Evolutionary conservation across 2,888 invertebrate species (phyloP), one percentile per base, ranked within the genome.

Genomic region (Serripes groenlandicus): DNA sequence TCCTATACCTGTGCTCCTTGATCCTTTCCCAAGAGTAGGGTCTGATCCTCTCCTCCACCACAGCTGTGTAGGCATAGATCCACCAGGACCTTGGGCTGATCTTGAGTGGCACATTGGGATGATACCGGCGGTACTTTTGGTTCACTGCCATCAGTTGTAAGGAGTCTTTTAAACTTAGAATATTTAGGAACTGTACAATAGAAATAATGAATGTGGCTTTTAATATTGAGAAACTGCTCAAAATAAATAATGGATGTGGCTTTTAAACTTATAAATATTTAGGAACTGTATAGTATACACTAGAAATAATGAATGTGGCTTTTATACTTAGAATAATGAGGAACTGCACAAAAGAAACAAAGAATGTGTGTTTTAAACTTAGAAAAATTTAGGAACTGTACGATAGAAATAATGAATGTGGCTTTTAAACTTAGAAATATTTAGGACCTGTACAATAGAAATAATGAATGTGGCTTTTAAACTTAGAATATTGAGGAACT

Each of bases 11-110:
- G 90, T 97, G 97, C 79, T 95, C 95, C 90, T 96, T 96, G 18
- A 97, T 96, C 66, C 96, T 96, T 1, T 95, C 95, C 97, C 97
- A 97, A 0, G 97, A 96, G 94, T 96, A 97, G 0, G 97, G 97
- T 30, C 96, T 95, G 1, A 97, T 96, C 37, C 96, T 95, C 89
- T 97, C 97, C 89, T 97, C 97, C 1, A 97, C 91, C 0, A 97
- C 96, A 4, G 96, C 96, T 83, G 96, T 96, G 93, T 96, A 97
- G 0, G 97, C 97, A 93, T 97, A 97, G 54, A 95, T 96, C 97
- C 97, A 97, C 97, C 97, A 97, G 54, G 95, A 95, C 88, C 95
- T 96, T 0, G 95, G 95, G 91, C 97, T 96, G 75, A 96, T 96
- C 35, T 95, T 93, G 1, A 96, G 94, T 0, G 96, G 95, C 0